Percentiles rank a stretch among this genome's conserved stretches.
Conservation (phyloP, 2,113 vertebrate species). For the Apodemus speciosus region DNA sequence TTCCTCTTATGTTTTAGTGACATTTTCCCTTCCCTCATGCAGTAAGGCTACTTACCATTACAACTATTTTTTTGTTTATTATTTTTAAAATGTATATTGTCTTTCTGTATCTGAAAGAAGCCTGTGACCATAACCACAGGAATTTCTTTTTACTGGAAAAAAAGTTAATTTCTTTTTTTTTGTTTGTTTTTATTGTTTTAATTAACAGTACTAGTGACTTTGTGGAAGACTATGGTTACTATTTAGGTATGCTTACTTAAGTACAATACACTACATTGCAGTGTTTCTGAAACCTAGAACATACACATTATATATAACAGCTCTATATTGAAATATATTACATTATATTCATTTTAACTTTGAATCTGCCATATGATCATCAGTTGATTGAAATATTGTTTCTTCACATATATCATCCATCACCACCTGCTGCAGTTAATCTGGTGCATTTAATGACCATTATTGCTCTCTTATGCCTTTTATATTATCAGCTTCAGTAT, state of each 20-base stretch:
- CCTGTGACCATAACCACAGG: conserved; percentile 85
- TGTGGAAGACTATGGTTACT: conserved; percentile 86
- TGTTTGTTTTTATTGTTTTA: conserved; percentile 77
- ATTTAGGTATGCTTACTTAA: conserved; percentile 89
- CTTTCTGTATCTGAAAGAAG: conserved; percentile 85
- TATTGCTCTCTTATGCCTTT: conserved; percentile 83
- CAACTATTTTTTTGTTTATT: conserved; percentile 72
- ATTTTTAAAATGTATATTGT: conserved; percentile 83
- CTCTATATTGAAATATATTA: conserved; percentile 86
- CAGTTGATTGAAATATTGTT: conserved; percentile 82
- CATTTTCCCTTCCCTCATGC: conserved; percentile 69
- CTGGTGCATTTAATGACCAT: conserved; percentile 83
- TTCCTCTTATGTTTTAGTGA: conserved; percentile 75
- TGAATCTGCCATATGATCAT: conserved; percentile 85
- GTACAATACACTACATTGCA: conserved; percentile 88
- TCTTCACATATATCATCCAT: conserved; percentile 86
- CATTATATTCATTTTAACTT: conserved; percentile 88
- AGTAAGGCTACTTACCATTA: conserved; percentile 81
- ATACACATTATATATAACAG: conserved; percentile 87
- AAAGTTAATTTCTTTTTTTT: conserved; percentile 16
- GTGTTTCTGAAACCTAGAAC: conserved; percentile 89
- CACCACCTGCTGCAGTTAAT: conserved; percentile 83
- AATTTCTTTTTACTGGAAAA: conserved; percentile 86
- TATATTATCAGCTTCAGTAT: conserved; percentile 84
- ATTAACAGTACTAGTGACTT: conserved; percentile 88